Percentiles rank a stretch among this genome's conserved stretches.
phyloP scores from a whole-genome alignment of 2,797 vertebrate genomes.

The Enteromius unitaeniatus region DNA sequence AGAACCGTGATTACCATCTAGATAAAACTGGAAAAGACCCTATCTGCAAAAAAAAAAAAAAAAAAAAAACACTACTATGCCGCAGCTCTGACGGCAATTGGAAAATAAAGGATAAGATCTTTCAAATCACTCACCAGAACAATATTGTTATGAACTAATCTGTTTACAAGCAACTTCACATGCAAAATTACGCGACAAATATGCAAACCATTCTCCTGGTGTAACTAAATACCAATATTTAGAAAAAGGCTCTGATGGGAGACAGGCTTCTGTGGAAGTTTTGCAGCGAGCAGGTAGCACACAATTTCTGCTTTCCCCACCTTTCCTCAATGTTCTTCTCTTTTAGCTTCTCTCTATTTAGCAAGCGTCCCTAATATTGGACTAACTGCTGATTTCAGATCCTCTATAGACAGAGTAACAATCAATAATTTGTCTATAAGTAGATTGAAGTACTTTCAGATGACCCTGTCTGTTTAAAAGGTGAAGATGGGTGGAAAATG shows the following conservation, averaged over 20 bases:
- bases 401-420: neutral
- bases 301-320: neutral
- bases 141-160: neutral
- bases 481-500: neutral
- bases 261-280: conserved; percentile 10
- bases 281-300: conserved; percentile 10
- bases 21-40: neutral
- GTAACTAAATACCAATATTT: neutral
- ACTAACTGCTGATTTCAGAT: neutral
- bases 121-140: neutral
- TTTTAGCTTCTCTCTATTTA: neutral
- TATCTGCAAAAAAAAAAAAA: neutral
- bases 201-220: conserved; percentile 22
- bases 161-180: conserved; percentile 5
- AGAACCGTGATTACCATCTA: neutral
- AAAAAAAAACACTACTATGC: neutral
- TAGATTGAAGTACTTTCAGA: conserved; percentile 28
- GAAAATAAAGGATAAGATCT: conserved; percentile 1
- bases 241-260: neutral
- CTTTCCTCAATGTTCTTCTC: conserved; percentile 2
- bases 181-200: conserved; percentile 8
- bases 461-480: neutral
- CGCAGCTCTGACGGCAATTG: neutral
- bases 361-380: neutral
- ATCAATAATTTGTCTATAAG: conserved; percentile 29